phyloP scores from a whole-genome alignment of 92 coral and sea anemone species.

The Heteractis magnifica region DNA sequence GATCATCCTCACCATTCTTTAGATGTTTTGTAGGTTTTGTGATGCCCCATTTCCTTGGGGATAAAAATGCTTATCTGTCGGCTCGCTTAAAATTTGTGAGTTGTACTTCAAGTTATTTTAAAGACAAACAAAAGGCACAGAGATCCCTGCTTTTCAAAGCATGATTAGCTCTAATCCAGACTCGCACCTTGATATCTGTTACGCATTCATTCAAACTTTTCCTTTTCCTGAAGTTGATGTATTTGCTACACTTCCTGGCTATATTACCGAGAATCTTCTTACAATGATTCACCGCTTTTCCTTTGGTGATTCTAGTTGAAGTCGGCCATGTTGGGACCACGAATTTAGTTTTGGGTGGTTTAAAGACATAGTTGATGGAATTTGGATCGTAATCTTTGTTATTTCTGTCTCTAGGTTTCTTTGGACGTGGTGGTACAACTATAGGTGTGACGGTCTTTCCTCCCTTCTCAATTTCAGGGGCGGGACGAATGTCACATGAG shows the following conservation, averaged over 20 bases:
- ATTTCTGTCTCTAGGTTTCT: slow-evolving; percentile 56
- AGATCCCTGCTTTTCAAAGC: background rate
- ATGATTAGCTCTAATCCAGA: background rate
- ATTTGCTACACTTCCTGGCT: slow-evolving; percentile 51
- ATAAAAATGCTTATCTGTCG: background rate
- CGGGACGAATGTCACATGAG: slow-evolving; percentile 78
- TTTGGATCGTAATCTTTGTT: slow-evolving; percentile 75
- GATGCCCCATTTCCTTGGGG: background rate
- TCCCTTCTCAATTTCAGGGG: slow-evolving; percentile 61
- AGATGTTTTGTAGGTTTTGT: too few relatives aligned
- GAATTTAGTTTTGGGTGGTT: slow-evolving; percentile 55
- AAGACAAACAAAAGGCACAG: too few relatives aligned
- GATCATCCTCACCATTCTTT: too few relatives aligned
- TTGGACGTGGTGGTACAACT: slow-evolving; percentile 60
- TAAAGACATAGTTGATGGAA: slow-evolving; percentile 61
- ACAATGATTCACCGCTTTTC: slow-evolving; percentile 54
- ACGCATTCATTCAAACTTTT: slow-evolving; percentile 61
- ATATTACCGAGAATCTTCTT: slow-evolving; percentile 29
- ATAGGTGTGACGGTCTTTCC: slow-evolving; percentile 72
- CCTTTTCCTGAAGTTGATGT: slow-evolving; percentile 32
- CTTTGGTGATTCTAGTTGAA: slow-evolving; percentile 58
- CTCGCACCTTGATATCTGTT: slow-evolving; percentile 65
- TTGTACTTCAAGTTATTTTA: background rate
- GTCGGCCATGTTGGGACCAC: slow-evolving; percentile 68
- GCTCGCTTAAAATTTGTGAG: background rate